These are phyloP conservation scores for Equus przewalskii DNA, from an alignment of 2,113 vertebrate genomes.

Conservation along the genomic window DNA sequence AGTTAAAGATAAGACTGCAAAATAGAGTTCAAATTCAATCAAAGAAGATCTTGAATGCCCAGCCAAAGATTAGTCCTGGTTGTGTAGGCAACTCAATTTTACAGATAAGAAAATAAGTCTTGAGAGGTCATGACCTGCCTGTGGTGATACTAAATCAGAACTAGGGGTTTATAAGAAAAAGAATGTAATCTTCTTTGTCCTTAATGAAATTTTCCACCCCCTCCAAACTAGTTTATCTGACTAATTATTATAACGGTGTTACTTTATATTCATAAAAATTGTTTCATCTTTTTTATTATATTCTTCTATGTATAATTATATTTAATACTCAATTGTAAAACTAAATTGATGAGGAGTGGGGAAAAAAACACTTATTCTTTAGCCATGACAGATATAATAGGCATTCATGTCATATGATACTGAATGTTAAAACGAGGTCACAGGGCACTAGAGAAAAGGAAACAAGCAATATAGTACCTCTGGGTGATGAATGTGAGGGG, in stretches of 20 bases:
- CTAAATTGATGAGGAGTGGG: background rate
- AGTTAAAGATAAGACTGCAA: conserved; percentile 65
- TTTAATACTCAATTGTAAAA: conserved; percentile 51
- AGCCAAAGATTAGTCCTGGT: conserved; percentile 46
- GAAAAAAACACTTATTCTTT: conserved; percentile 33
- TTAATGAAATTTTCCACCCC: conserved; percentile 7
- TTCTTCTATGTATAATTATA: conserved; percentile 26
- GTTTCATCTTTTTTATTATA: background rate
- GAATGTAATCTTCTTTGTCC: background rate
- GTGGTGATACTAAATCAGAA: conserved; percentile 22
- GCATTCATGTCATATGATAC: conserved; percentile 60
- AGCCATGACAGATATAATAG: conserved; percentile 37
- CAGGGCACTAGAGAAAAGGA: conserved; percentile 60
- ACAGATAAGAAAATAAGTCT: conserved; percentile 74
- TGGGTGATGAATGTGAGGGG: conserved; percentile 54
- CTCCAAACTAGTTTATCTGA: background rate
- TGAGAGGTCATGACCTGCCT: conserved; percentile 64
- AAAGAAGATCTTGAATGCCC: conserved; percentile 39
- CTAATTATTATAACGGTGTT: background rate
- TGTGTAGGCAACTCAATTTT: conserved; percentile 66
- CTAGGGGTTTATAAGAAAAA: conserved; percentile 29
- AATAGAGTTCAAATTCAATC: conserved; percentile 64
- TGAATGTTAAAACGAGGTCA: conserved; percentile 57
- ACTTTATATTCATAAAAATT: conserved; percentile 44
- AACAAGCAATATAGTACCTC: conserved; percentile 56